A percentile compares a stretch with the other conserved stretches of the same genome.
Evolutionary conservation across 2,888 invertebrate species (phyloP).

Genomic region (Hydriomena furcata): DNA sequence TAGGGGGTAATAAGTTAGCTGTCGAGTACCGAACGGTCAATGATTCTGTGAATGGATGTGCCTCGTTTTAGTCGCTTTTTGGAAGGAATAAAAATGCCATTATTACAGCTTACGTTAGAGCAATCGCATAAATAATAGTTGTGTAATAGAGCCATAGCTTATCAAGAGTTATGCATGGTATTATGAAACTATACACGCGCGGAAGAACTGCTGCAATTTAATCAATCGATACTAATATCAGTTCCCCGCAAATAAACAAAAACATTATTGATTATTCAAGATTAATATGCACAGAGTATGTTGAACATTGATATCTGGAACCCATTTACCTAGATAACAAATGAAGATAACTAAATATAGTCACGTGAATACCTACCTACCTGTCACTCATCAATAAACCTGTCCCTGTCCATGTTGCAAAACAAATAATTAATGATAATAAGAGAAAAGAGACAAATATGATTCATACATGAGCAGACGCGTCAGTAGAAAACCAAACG

Average conservation of each 20-base stretch:
- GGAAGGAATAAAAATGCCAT: constrained; percentile 54
- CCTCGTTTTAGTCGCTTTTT: constrained; percentile 43
- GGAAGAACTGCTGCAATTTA: constrained; percentile 47
- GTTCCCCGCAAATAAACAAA: constrained; percentile 33
- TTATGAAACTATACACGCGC: constrained; percentile 19
- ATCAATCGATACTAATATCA: constrained; percentile 45
- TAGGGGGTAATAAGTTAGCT: constrained; percentile 42
- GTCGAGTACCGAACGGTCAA: constrained; percentile 35
- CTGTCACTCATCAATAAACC: constrained; percentile 18
- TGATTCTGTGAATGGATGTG: constrained; percentile 34
- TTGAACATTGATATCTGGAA: constrained; percentile 14
- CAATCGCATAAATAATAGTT: constrained; percentile 57
- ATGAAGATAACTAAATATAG: constrained; percentile 20
- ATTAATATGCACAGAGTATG: constrained; percentile 10
- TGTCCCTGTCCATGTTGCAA: constrained; percentile 22
- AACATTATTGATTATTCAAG: constrained; percentile 26
- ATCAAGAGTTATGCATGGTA: constrained; percentile 48
- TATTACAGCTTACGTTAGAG: constrained; percentile 48
- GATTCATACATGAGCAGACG: constrained; percentile 20
- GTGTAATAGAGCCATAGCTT: constrained; percentile 66
- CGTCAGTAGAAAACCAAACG: constrained; percentile 38
- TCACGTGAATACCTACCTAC: constrained; percentile 19
- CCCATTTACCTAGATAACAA: constrained; percentile 21
- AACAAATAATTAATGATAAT: constrained; percentile 25
- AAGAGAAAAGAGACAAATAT: constrained; percentile 22